Conservation (phyloP, 2,888 invertebrate species). For the Camptogramma bilineatum region DNA sequence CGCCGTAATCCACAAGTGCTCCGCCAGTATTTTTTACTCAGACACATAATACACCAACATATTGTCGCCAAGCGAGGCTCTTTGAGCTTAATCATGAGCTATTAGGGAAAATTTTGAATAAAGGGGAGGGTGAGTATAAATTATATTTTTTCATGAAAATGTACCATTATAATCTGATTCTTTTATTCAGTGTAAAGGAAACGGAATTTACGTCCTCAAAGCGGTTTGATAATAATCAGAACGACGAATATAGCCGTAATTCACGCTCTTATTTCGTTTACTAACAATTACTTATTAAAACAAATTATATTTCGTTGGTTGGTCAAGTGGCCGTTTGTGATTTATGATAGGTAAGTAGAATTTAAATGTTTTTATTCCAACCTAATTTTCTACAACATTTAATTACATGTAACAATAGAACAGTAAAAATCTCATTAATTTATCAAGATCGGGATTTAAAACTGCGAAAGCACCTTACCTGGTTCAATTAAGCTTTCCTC, state of each 20-base stretch:
- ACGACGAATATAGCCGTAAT: conserved; percentile 25
- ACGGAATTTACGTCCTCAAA: conserved; percentile 48
- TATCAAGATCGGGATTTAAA: conserved; percentile 14
- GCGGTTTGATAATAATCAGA: conserved; percentile 41
- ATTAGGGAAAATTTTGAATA: conserved; percentile 59
- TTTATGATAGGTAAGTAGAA: not conserved
- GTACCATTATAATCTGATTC: conserved; percentile 54
- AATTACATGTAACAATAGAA: not conserved
- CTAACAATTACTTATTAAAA: conserved; percentile 6
- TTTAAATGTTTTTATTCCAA: not conserved
- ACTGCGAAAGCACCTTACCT: conserved; percentile 38
- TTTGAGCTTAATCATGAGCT: conserved; percentile 62
- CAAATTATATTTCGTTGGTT: not conserved
- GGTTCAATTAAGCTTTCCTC: conserved; percentile 46
- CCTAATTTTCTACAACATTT: not conserved
- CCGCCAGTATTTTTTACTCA: conserved; percentile 38
- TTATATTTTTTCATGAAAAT: conserved; percentile 58
- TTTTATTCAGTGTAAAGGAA: conserved; percentile 50
- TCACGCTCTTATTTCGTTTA: not conserved
- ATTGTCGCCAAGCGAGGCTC: conserved; percentile 53
- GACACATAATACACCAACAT: conserved; percentile 43
- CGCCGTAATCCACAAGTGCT: conserved; percentile 28
- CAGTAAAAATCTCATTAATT: not conserved
- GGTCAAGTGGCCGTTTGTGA: not conserved
- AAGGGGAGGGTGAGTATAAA: conserved; percentile 48